Evolutionary conservation across 2,888 invertebrate species (phyloP).

Genomic region (Drosophila gaucha): DNA sequence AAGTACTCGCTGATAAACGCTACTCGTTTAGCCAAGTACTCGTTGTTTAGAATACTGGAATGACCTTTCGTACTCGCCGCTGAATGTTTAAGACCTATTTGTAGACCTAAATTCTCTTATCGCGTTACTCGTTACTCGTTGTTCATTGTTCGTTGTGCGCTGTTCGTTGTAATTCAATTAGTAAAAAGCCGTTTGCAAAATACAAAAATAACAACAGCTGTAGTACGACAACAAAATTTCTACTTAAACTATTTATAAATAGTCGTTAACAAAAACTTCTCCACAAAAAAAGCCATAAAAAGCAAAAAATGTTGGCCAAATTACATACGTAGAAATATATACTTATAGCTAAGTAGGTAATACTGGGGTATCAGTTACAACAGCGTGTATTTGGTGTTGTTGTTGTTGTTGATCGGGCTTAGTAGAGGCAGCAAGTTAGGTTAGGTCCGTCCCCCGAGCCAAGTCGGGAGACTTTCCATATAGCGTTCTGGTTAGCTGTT

Average conservation of each 20-base stretch:
- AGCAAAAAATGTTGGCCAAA: slow-evolving; percentile 63
- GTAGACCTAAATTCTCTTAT: slow-evolving; percentile 7
- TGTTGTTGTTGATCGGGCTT: slow-evolving; percentile 21
- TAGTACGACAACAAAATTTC: slow-evolving; percentile 23
- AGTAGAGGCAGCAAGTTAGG: slow-evolving; percentile 55
- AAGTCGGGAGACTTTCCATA: not conserved
- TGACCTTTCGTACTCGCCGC: not conserved
- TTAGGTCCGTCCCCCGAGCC: slow-evolving; percentile 3
- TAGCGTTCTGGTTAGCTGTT: slow-evolving; percentile 32
- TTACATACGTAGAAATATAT: not conserved
- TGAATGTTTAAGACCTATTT: not conserved
- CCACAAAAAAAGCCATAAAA: slow-evolving; percentile 65
- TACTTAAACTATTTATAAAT: slow-evolving; percentile 37
- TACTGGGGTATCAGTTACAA: slow-evolving; percentile 3
- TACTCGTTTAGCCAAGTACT: not conserved
- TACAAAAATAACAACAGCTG: slow-evolving; percentile 53
- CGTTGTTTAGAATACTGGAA: not conserved
- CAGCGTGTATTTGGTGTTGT: slow-evolving; percentile 27
- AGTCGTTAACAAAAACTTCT: slow-evolving; percentile 26
- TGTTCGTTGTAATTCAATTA: slow-evolving; percentile 41
- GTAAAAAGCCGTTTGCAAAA: slow-evolving; percentile 57
- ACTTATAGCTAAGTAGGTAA: not conserved
- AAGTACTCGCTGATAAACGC: not conserved
- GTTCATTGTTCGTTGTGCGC: slow-evolving; percentile 27
- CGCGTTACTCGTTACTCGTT: slow-evolving; percentile 28